A percentile compares a stretch with the other conserved stretches of the same genome.
These are phyloP conservation scores for Semicossyphus pulcher DNA, from an alignment of 2,113 vertebrate species.

Conservation along the genomic window DNA sequence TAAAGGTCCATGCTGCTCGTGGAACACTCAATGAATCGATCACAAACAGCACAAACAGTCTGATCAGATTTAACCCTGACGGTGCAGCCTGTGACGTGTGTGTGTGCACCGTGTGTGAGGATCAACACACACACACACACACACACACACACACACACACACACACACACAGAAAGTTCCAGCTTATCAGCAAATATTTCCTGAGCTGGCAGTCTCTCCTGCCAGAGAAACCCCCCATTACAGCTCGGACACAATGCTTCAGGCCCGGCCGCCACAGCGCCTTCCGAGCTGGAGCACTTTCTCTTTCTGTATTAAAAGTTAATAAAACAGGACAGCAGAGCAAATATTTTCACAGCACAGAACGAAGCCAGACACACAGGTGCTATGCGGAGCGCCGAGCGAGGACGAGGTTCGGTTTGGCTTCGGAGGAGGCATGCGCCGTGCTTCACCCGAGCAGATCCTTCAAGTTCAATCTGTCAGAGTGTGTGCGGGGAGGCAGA, in stretches of 20 bases:
- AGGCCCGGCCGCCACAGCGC: slow-evolving; percentile 32
- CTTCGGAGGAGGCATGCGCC: slow-evolving; percentile 32
- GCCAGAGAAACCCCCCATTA: neutral
- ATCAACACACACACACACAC: slow-evolving; percentile 28
- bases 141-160: too few relatives aligned
- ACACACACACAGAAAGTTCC: slow-evolving; percentile 33
- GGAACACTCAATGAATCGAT: slow-evolving; percentile 17
- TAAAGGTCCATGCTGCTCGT: too few relatives aligned
- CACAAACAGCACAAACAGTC: slow-evolving; percentile 33
- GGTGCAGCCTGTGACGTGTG: neutral
- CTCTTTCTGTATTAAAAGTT: slow-evolving; percentile 75
- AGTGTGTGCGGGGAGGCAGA: too few relatives aligned
- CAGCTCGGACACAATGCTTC: slow-evolving; percentile 27
- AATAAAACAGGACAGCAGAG: slow-evolving; percentile 73
- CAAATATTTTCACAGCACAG: slow-evolving; percentile 74
- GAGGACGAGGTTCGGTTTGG: slow-evolving; percentile 55
- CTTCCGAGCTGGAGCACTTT: slow-evolving; percentile 60
- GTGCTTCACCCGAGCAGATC: slow-evolving; percentile 38
- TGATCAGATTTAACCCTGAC: slow-evolving; percentile 20
- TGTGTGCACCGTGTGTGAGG: slow-evolving; percentile 55
- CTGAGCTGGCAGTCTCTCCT: slow-evolving; percentile 27
- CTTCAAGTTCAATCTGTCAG: slow-evolving; percentile 46
- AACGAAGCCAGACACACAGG: slow-evolving; percentile 73
- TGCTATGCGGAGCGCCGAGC: slow-evolving; percentile 62
- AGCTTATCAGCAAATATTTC: slow-evolving; percentile 54